Evolutionary conservation across 2,888 invertebrate species (phyloP).

Genomic region (Dynastes grantii): DNA sequence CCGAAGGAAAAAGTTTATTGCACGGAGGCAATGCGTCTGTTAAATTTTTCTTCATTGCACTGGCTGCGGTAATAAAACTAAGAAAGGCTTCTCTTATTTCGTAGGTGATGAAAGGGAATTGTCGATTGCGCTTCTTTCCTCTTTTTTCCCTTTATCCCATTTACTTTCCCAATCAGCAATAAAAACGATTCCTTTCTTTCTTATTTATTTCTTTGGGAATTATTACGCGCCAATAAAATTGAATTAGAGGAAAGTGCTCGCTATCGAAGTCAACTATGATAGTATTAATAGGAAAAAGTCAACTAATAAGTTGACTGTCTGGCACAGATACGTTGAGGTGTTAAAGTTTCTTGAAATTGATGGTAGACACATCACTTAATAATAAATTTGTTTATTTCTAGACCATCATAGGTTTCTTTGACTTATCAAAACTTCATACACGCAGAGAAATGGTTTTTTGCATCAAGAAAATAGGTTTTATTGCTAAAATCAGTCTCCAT

Average conservation of each 20-base stretch:
- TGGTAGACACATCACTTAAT: too few relatives aligned
- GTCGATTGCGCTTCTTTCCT: not conserved
- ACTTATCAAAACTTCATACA: too few relatives aligned
- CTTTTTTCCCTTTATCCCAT: conserved; percentile 10
- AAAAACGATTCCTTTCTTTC: not conserved
- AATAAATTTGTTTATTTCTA: too few relatives aligned
- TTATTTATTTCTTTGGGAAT: not conserved
- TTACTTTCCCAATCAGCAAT: not conserved
- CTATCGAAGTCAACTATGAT: too few relatives aligned
- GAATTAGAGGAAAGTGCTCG: not conserved
- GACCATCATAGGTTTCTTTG: too few relatives aligned
- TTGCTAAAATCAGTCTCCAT: too few relatives aligned
- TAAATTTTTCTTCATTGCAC: conserved; percentile 31
- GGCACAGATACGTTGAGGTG: too few relatives aligned
- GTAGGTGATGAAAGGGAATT: conserved; percentile 35
- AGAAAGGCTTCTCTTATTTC: conserved; percentile 22
- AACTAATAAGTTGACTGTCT: too few relatives aligned
- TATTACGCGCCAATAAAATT: not conserved
- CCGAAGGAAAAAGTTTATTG: conserved; percentile 17
- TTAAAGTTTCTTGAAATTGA: too few relatives aligned
- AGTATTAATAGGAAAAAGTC: too few relatives aligned
- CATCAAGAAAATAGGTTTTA: too few relatives aligned
- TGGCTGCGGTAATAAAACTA: conserved; percentile 17
- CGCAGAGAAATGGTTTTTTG: too few relatives aligned
- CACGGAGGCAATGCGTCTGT: conserved; percentile 11